Percentiles rank a stretch among this genome's conserved stretches.
Conservation (phyloP, 2,113 vertebrate species). For the Thunnus thynnus region DNA sequence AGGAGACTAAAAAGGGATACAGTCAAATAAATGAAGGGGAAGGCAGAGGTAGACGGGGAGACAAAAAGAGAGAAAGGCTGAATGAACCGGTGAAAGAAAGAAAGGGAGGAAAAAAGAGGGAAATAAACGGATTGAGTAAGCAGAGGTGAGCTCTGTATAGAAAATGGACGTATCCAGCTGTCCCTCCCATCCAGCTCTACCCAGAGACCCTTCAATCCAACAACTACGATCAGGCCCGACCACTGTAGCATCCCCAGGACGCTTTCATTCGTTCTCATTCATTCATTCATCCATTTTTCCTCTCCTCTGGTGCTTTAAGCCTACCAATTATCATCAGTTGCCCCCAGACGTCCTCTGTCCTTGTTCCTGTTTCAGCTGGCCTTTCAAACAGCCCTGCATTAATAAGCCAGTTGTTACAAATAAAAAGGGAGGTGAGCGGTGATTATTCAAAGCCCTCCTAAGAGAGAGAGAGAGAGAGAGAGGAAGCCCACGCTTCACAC, state of each 20-base stretch:
- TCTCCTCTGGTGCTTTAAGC: slow-evolving; percentile 68
- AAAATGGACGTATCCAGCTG: slow-evolving; percentile 78
- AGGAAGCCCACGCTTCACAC: slow-evolving; percentile 69
- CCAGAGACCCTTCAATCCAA: slow-evolving; percentile 76
- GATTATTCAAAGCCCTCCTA: slow-evolving; percentile 73
- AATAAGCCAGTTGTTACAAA: slow-evolving; percentile 81
- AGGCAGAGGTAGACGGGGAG: slow-evolving; percentile 15
- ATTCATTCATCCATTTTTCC: slow-evolving; percentile 68
- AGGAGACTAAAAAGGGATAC: slow-evolving; percentile 44
- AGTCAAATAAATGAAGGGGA: slow-evolving; percentile 39
- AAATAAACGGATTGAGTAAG: slow-evolving; percentile 47
- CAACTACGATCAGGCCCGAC: slow-evolving; percentile 67
- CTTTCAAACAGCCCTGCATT: slow-evolving; percentile 80
- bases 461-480: slow-evolving; percentile 8
- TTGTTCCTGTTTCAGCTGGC: slow-evolving; percentile 75
- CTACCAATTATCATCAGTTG: slow-evolving; percentile 81
- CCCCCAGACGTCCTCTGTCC: slow-evolving; percentile 71
- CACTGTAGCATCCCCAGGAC: slow-evolving; percentile 70
- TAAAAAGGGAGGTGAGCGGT: slow-evolving; percentile 71
- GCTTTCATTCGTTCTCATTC: slow-evolving; percentile 73
- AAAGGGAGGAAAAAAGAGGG: slow-evolving; percentile 46
- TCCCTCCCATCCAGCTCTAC: slow-evolving; percentile 61
- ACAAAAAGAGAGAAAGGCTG: slow-evolving; percentile 52
- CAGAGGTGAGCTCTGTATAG: slow-evolving; percentile 67
- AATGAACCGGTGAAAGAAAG: slow-evolving; percentile 59